phyloP scores from a whole-genome alignment of 2,888 invertebrate genomes.

The Hydrotaea cyrtoneurina region DNA sequence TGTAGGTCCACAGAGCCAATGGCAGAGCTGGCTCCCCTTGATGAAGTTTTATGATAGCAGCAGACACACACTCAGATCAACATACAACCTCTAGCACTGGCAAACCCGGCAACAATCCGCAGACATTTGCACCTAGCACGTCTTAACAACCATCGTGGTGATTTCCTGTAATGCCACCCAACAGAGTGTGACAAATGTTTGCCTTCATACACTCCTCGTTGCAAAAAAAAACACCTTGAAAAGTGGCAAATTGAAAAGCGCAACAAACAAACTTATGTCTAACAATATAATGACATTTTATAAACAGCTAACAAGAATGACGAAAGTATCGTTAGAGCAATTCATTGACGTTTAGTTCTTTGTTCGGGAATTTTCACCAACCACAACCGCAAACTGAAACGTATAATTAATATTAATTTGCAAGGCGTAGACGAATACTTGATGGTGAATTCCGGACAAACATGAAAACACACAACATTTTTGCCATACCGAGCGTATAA shows the following conservation, averaged over 20 bases:
- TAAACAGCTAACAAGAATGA: not conserved
- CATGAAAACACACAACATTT: not conserved
- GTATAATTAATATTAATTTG: slow-evolving; percentile 34
- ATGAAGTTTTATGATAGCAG: slow-evolving; percentile 18
- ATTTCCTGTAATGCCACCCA: slow-evolving; percentile 24
- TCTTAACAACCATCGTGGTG: slow-evolving; percentile 21
- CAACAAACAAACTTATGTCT: slow-evolving; percentile 2
- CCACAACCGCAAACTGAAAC: not conserved
- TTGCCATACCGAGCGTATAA: not conserved
- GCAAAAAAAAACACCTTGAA: not conserved
- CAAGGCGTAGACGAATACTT: not conserved
- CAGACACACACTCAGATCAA: too few relatives aligned
- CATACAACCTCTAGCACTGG: too few relatives aligned
- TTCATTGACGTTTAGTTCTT: not conserved
- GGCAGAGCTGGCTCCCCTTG: not conserved
- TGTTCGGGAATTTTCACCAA: slow-evolving; percentile 3
- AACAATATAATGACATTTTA: not conserved
- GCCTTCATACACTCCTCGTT: not conserved
- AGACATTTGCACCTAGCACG: slow-evolving; percentile 20
- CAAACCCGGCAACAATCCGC: too few relatives aligned
- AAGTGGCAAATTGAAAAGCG: slow-evolving; percentile 12
- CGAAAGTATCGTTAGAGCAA: not conserved
- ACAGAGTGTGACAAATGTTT: not conserved
- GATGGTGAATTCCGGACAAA: not conserved
- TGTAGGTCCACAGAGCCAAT: not conserved